Evolutionary conservation across 2,888 invertebrate genomes (phyloP).

Genomic region (Petrophora chlorosata): DNA sequence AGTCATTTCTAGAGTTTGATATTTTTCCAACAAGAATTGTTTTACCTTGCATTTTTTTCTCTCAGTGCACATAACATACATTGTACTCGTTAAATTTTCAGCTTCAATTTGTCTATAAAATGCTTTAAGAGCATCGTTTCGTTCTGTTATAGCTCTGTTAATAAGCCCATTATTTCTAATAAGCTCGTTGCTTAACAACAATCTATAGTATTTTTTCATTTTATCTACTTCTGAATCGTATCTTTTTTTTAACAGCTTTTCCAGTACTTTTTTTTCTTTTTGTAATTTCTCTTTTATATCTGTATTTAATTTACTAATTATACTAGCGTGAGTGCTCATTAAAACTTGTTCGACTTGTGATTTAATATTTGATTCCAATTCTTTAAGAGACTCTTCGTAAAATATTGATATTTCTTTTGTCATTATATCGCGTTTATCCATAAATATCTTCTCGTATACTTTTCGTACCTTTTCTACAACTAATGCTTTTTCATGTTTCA

Average conservation of each 20-base stretch:
- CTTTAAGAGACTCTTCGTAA: conserved; percentile 64
- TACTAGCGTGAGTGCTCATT: conserved; percentile 51
- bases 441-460: conserved; percentile 57
- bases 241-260: conserved; percentile 50
- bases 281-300: conserved; percentile 61
- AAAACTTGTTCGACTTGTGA: conserved; percentile 56
- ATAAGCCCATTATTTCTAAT: conserved; percentile 53
- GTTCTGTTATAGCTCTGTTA: conserved; percentile 54
- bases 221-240: conserved; percentile 59
- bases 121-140: conserved; percentile 66
- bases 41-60: conserved; percentile 74
- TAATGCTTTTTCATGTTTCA: conserved; percentile 54
- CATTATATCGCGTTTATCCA: conserved; percentile 61
- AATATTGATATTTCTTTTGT: conserved; percentile 58
- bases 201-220: conserved; percentile 63
- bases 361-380: conserved; percentile 62
- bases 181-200: conserved; percentile 62
- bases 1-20: conserved; percentile 54
- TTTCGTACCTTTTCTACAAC: conserved; percentile 55
- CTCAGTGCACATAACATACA: conserved; percentile 73
- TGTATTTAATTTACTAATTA: conserved; percentile 58
- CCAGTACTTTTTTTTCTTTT: conserved; percentile 53
- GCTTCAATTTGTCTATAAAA: conserved; percentile 64
- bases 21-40: conserved; percentile 62
- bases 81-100: conserved; percentile 65